These are phyloP conservation scores for Myiagra hebetior DNA, from an alignment of 2,113 vertebrate genomes.

Conservation along the genomic window DNA sequence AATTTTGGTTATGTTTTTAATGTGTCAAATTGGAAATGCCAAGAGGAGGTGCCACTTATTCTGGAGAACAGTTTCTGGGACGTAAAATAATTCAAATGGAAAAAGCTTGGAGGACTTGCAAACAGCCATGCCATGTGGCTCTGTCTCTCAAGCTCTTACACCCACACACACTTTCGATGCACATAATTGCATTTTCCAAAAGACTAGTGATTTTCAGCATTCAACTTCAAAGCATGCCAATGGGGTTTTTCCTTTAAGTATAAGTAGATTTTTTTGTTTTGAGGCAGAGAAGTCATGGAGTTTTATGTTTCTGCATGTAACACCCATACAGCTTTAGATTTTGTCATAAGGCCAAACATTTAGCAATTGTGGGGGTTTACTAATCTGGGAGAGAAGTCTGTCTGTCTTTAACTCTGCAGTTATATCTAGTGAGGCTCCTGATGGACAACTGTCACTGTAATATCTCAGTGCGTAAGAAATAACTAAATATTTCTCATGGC, in stretches of 20 bases:
- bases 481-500: background rate
- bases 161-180: background rate
- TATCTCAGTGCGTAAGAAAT: background rate
- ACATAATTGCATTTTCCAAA: slow-evolving; percentile 32
- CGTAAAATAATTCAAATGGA: background rate
- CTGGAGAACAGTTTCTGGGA: background rate
- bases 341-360: background rate
- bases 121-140: background rate
- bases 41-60: background rate
- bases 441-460: background rate
- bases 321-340: background rate
- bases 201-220: background rate
- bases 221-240: background rate
- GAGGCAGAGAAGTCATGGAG: background rate
- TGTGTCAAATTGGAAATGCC: background rate
- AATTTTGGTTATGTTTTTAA: background rate
- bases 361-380: background rate
- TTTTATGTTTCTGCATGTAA: background rate
- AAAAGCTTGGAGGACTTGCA: background rate
- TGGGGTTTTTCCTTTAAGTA: background rate
- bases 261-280: slow-evolving; percentile 13
- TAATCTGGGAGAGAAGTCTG: background rate
- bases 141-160: slow-evolving; percentile 28
- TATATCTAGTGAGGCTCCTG: background rate
- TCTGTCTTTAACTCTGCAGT: background rate